Percentiles rank a stretch among this genome's conserved stretches.
Evolutionary conservation across 2,888 invertebrate species (phyloP).

Genomic region (Diogma glabrata): DNA sequence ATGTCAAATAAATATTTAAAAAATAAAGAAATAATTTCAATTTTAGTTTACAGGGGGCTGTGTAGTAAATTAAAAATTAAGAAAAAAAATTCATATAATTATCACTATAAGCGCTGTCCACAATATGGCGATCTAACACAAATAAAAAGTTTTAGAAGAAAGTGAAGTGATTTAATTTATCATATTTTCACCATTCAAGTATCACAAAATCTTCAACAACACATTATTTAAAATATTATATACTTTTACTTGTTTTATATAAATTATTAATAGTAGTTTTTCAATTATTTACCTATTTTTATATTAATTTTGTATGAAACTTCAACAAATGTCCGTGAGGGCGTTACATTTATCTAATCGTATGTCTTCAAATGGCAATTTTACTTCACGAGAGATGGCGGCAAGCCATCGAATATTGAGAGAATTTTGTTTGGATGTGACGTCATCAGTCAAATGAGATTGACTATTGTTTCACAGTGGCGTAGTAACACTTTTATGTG

Average conservation of each 20-base stretch:
- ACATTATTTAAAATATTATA: background rate
- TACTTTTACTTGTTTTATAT: background rate
- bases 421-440: too few relatives aligned
- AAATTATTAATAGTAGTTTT: background rate
- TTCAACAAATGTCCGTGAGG: constrained; percentile 44
- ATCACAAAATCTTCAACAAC: constrained; percentile 8
- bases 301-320: constrained; percentile 30
- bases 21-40: constrained; percentile 5
- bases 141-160: background rate
- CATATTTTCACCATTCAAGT: too few relatives aligned
- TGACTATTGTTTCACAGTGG: too few relatives aligned
- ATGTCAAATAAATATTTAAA: constrained; percentile 4
- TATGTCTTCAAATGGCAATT: constrained; percentile 8
- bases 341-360: constrained; percentile 35
- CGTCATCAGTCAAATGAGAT: too few relatives aligned
- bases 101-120: constrained; percentile 58
- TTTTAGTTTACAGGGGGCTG: constrained; percentile 45
- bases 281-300: constrained; percentile 1
- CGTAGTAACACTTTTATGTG: too few relatives aligned
- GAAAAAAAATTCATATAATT: constrained; percentile 52
- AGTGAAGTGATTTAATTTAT: background rate
- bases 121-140: constrained; percentile 39
- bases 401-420: constrained; percentile 5
- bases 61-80: constrained; percentile 22
- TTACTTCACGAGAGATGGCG: constrained; percentile 10